Evolutionary conservation across 1,140 invertebrate species (phyloP).

Genomic region (Fopius arisanus): DNA sequence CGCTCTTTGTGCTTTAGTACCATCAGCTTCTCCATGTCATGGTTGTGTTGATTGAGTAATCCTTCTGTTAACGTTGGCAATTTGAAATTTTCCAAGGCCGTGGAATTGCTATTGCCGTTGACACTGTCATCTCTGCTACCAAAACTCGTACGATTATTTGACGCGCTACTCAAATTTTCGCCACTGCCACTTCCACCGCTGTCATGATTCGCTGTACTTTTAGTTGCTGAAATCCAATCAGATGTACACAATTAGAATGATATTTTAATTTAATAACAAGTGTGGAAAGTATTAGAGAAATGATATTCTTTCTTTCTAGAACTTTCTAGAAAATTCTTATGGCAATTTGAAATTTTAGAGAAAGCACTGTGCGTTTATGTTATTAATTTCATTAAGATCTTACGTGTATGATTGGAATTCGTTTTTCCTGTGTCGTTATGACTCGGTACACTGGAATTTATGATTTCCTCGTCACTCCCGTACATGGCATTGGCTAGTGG

Average conservation of each 20-base stretch:
- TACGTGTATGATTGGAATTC: slow-evolving; percentile 38
- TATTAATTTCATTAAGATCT: slow-evolving; percentile 7
- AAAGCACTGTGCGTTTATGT: no score
- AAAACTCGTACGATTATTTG: slow-evolving; percentile 60
- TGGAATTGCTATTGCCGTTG: slow-evolving; percentile 38
- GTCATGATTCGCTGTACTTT: slow-evolving; percentile 60
- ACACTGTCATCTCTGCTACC: slow-evolving; percentile 48
- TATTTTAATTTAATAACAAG: no score
- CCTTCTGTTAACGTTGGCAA: slow-evolving; percentile 71
- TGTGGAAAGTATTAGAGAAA: background rate
- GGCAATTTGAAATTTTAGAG: no score
- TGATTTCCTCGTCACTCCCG: slow-evolving; percentile 52
- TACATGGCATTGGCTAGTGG: slow-evolving; percentile 69
- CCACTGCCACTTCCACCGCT: slow-evolving; percentile 67
- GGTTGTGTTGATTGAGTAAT: slow-evolving; percentile 74
- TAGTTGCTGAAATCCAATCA: background rate
- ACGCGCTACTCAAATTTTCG: slow-evolving; percentile 66
- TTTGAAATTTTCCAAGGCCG: slow-evolving; percentile 56
- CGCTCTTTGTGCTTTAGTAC: slow-evolving; percentile 74
- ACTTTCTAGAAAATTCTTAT: no score
- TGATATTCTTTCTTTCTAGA: no score
- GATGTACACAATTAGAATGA: background rate
- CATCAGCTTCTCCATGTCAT: slow-evolving; percentile 81
- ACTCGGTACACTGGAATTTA: slow-evolving; percentile 45
- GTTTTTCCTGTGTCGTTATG: slow-evolving; percentile 45